Base-by-base conservation (phyloP, 1,140 invertebrate genomes). In the Scylla paramamosain region DNA sequence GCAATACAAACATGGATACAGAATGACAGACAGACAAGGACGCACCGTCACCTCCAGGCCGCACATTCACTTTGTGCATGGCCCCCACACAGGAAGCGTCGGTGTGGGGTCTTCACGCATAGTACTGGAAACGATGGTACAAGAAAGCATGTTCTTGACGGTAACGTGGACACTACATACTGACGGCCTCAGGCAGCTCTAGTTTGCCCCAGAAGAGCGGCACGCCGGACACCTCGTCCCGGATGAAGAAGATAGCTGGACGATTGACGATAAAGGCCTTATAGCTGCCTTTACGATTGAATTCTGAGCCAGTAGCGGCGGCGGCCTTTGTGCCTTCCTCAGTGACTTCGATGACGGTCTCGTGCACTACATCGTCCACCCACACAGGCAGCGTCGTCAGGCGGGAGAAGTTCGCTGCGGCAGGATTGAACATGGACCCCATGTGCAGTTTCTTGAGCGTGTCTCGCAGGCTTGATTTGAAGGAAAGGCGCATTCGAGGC, bases 311-410 rank as follows among this genome's bases (percentile, higher is more conserved):
- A 92, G 98, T 98, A 6, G 98, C 98, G 0, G 98, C 98, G 4
- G 98, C 97, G 12, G 98, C 98, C 45, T 98, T 97, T 4, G 98
- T 98, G 31, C 98, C 98, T 96, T 98, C 97, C 97, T 99, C 98
- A 91, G 98, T 98, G 0, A 99, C 98, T 96, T 98, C 98, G 96
- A 99, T 98, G 95, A 98, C 98, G 20, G 98, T 98, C 96, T 98
- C 98, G 96, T 99, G 98, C 25, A 98, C 96, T 12, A 99, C 97
- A 97, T 97, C 96, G 96, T 97, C 96, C 96, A 98, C 96, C 97
- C 97, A 97, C 96, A 98, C 91, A 32, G 96, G 95, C 95, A 92
- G 97, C 94, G 97, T 3, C 0, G 97, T 97, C 83, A 98, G 97
- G 28, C 97, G 97, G 6, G 97, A 97, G 12, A 99, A 97, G 96